These are phyloP conservation scores for Panthera leo DNA, from an alignment of 2,113 vertebrate species.

Conservation along the genomic window DNA sequence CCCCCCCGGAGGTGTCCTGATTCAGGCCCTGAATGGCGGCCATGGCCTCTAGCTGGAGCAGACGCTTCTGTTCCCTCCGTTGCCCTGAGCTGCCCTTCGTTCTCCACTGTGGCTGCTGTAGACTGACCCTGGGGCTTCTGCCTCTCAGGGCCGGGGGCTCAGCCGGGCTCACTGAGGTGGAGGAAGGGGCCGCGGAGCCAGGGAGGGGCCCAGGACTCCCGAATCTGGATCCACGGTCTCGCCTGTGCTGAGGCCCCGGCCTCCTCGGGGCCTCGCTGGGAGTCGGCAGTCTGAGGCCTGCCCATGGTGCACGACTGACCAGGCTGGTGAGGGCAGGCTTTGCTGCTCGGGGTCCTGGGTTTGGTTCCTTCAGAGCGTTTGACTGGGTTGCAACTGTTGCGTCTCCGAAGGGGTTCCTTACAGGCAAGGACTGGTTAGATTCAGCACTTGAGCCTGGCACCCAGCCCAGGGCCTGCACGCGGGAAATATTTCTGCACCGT, in stretches of 20 bases:
- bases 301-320: fast-evolving
- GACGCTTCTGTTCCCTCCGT: too few relatives aligned
- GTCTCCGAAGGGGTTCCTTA: neutral
- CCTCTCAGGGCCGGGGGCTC: neutral
- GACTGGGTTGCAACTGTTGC: neutral
- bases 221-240: fast-evolving
- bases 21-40: fast-evolving
- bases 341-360: neutral
- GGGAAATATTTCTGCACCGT: neutral
- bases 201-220: too few relatives aligned
- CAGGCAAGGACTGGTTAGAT: neutral
- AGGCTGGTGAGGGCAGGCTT: neutral
- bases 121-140: neutral
- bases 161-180: fast-evolving
- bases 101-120: neutral
- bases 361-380: fast-evolving
- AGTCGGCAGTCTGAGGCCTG: neutral
- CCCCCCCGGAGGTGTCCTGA: fast-evolving
- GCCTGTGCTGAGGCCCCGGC: neutral
- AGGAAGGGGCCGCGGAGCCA: neutral
- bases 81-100: neutral
- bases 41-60: too few relatives aligned
- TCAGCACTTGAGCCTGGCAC: neutral
- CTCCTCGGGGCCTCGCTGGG: neutral
- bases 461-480: neutral